Evolutionary conservation across 2,797 vertebrate genomes (phyloP).

Genomic region (Arctocebus calabarensis): DNA sequence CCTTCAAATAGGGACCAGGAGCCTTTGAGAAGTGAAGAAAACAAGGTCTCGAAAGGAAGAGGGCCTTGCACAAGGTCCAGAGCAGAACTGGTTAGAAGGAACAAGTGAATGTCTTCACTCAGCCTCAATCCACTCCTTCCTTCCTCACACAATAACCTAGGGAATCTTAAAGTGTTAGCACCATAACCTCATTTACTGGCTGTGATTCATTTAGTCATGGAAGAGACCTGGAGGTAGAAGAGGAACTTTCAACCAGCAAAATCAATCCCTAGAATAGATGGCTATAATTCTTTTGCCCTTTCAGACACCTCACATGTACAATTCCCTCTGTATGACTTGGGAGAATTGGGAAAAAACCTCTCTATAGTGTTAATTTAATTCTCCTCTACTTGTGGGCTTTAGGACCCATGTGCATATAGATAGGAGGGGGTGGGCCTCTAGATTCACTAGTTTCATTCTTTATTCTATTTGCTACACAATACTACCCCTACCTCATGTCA

Average conservation of each 20-base stretch:
- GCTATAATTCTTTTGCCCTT: conserved; percentile 21
- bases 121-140: neutral
- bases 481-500: neutral
- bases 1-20: neutral
- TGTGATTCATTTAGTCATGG: conserved; percentile 42
- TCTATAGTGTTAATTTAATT: neutral
- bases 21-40: conserved; percentile 38
- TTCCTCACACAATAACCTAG: conserved; percentile 24
- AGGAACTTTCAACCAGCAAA: conserved; percentile 54
- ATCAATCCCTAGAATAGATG: neutral
- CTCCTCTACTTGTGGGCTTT: neutral
- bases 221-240: conserved; percentile 39
- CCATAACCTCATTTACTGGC: neutral
- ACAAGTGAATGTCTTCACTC: neutral
- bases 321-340: neutral
- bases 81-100: neutral
- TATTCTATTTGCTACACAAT: conserved; percentile 27
- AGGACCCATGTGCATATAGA: neutral
- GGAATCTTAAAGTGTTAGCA: conserved; percentile 25
- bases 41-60: conserved; percentile 25
- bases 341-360: neutral
- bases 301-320: neutral
- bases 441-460: conserved; percentile 28
- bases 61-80: conserved; percentile 10
- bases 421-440: neutral